Evolutionary conservation across 2,888 invertebrate genomes (phyloP).

Genomic region (Alloscopus bannaensis): DNA sequence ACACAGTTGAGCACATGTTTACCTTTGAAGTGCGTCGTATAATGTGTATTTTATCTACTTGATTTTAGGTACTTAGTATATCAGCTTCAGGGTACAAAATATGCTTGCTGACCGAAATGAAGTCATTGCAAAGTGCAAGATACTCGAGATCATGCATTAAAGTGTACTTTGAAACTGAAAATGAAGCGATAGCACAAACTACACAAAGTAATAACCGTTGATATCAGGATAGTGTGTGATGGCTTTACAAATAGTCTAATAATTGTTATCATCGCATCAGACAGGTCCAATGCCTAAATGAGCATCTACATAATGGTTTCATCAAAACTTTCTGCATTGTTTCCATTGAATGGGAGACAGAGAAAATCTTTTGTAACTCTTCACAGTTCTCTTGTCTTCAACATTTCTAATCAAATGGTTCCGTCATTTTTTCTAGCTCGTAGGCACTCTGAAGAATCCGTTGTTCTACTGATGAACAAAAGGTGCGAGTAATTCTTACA

Average conservation of each 20-base stretch:
- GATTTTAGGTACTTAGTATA: no score
- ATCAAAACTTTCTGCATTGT: conserved; percentile 27
- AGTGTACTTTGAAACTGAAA: no score
- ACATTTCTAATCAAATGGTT: conserved; percentile 8
- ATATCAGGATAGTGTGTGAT: no score
- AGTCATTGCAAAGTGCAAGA: no score
- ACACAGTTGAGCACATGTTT: no score
- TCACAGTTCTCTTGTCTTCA: conserved; percentile 9
- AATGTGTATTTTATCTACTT: no score
- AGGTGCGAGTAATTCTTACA: background rate
- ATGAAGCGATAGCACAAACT: no score
- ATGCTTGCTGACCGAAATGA: no score
- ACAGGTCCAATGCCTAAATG: conserved; percentile 21
- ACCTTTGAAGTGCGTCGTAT: no score
- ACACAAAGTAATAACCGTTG: no score
- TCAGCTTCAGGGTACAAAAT: no score
- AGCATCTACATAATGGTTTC: conserved; percentile 4
- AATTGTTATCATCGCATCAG: conserved; percentile 22
- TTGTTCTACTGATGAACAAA: background rate
- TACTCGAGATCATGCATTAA: no score
- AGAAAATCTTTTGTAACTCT: background rate
- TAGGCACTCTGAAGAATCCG: background rate
- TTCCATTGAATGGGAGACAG: conserved; percentile 12
- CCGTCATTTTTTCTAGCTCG: conserved; percentile 5
- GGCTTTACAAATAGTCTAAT: conserved; percentile 16